Percentiles rank a stretch among this genome's conserved stretches.
These are phyloP conservation scores for Eleginops maclovinus DNA, from an alignment of 2,113 vertebrate genomes.

Conservation along the genomic window DNA sequence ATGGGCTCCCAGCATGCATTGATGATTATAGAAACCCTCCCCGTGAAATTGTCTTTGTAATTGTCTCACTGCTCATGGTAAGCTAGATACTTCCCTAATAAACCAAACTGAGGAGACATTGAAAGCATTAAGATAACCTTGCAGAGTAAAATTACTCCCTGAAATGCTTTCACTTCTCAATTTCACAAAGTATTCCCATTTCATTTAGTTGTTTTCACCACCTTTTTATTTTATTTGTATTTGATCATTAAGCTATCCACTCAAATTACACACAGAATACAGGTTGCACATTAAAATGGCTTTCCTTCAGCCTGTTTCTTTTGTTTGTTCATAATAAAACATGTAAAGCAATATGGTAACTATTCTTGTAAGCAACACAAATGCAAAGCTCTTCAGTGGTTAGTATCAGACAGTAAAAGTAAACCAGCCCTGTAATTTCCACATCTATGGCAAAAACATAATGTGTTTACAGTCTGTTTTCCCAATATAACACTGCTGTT, in stretches of 20 bases:
- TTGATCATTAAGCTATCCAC: neutral
- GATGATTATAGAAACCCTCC: slow-evolving; percentile 82
- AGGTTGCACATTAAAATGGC: neutral
- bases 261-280: slow-evolving; percentile 13
- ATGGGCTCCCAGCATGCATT: slow-evolving; percentile 79
- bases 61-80: slow-evolving; percentile 77
- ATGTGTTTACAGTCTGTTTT: slow-evolving; percentile 48
- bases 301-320: neutral
- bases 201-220: slow-evolving; percentile 40
- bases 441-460: slow-evolving; percentile 29
- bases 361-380: slow-evolving; percentile 15
- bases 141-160: slow-evolving; percentile 53
- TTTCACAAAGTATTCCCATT: slow-evolving; percentile 48
- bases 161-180: slow-evolving; percentile 50
- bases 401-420: slow-evolving; percentile 35
- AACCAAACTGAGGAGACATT: slow-evolving; percentile 67
- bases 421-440: slow-evolving; percentile 49
- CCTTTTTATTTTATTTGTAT: slow-evolving; percentile 26
- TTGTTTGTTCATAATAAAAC: slow-evolving; percentile 6
- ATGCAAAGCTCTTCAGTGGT: slow-evolving; percentile 35
- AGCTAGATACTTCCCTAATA: slow-evolving; percentile 75
- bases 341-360: slow-evolving; percentile 16
- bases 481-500: slow-evolving; percentile 1
- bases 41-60: slow-evolving; percentile 82
- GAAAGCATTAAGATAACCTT: slow-evolving; percentile 68